Percentiles rank a stretch among this genome's conserved stretches.
Evolutionary conservation across 2,797 vertebrate species (phyloP).

Genomic region (Sebastes diaconus): DNA sequence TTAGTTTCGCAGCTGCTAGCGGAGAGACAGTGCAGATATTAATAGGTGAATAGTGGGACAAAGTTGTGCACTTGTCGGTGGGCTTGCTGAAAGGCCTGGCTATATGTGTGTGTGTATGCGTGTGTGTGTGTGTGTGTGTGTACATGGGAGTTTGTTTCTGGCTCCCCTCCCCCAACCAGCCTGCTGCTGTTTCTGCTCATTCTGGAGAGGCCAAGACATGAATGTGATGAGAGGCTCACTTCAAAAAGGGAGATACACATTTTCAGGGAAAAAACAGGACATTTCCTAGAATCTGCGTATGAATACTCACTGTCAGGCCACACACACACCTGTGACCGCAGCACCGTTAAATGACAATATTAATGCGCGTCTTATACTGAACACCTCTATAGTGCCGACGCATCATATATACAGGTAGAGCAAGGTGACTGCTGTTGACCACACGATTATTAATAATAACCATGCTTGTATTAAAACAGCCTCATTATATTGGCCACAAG

Average conservation of each 20-base stretch:
- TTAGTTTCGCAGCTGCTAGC: constrained; percentile 31
- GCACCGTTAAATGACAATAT: constrained; percentile 4
- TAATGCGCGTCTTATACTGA: constrained; percentile 9
- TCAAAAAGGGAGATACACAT: constrained; percentile 63
- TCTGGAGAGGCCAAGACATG: constrained; percentile 83
- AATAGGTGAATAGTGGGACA: constrained; percentile 76
- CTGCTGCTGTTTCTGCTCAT: constrained; percentile 72
- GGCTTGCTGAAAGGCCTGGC: constrained; percentile 81
- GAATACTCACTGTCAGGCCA: background rate
- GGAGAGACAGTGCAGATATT: constrained; percentile 42
- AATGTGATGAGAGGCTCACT: constrained; percentile 82
- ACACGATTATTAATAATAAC: background rate
- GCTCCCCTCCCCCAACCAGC: constrained; percentile 84
- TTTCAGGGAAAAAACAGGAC: background rate
- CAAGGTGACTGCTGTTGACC: background rate
- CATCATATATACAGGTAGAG: constrained; percentile 14
- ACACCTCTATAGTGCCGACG: background rate
- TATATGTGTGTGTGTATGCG: constrained; percentile 17
- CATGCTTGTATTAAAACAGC: background rate
- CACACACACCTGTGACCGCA: constrained; percentile 58
- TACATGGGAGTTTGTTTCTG: constrained; percentile 81
- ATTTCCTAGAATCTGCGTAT: background rate
- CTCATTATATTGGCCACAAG: too few species aligned
- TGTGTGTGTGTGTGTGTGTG: constrained; percentile 44
- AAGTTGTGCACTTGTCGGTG: constrained; percentile 86